These are phyloP conservation scores for Gymnocypris eckloni DNA, from an alignment of 2,797 vertebrate genomes.

Conservation along the genomic window DNA sequence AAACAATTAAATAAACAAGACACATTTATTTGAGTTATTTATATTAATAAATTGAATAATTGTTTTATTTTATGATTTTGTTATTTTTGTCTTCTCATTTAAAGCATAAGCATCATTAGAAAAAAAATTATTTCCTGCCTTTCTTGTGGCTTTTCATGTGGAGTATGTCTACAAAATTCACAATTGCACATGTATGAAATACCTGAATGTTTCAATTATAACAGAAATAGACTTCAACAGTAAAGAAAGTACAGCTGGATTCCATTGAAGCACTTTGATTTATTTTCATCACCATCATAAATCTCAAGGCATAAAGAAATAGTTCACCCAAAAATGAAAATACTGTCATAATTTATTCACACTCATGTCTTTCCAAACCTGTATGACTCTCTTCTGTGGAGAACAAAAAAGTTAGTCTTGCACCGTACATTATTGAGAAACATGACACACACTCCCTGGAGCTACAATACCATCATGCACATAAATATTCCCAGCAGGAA, in stretches of 20 bases:
- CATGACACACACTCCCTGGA: background rate
- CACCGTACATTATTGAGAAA: background rate
- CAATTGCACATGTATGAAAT: background rate
- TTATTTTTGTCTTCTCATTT: background rate
- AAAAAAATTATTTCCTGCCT: background rate
- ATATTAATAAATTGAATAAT: background rate
- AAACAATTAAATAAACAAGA: background rate
- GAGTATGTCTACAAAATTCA: background rate
- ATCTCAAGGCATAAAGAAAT: background rate
- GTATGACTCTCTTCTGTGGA: background rate
- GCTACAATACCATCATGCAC: background rate
- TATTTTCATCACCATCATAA: conserved; percentile 3
- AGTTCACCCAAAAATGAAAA: background rate
- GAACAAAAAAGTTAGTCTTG: background rate
- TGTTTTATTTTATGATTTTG: no score
- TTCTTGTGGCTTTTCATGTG: background rate
- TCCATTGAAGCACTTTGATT: background rate
- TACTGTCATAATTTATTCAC: background rate
- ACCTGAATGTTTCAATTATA: background rate
- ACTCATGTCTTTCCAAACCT: background rate
- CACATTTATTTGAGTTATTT: background rate
- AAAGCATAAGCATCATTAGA: background rate
- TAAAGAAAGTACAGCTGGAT: background rate
- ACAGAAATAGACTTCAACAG: background rate
- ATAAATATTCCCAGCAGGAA: background rate